Percentiles rank a stretch among this genome's conserved stretches.
Conservation (phyloP, 2,113 vertebrate species). For the Dipodomys merriami region DNA sequence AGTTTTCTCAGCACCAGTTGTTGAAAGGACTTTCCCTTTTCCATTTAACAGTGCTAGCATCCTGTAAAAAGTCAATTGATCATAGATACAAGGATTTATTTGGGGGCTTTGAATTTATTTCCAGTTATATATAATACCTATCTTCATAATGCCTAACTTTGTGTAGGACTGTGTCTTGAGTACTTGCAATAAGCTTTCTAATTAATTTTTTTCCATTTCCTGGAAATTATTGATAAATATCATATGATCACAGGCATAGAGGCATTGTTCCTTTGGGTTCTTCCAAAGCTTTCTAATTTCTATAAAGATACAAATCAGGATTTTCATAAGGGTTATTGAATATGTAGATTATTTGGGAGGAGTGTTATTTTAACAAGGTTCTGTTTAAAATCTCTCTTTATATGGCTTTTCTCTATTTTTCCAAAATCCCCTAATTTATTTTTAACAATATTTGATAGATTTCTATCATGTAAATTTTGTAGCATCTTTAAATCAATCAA, state of each 20-base stretch:
- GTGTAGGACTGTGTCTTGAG: neutral
- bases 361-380: neutral
- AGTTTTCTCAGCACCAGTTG: neutral
- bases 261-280: too few species aligned
- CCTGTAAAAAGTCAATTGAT: neutral
- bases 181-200: too few species aligned
- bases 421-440: neutral
- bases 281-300: neutral
- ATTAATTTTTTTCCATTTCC: too few species aligned
- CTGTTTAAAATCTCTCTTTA: too few species aligned
- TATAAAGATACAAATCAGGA: neutral
- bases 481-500: too few species aligned
- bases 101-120: neutral
- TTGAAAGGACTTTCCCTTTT: neutral
- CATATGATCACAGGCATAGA: too few species aligned
- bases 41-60: neutral
- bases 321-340: neutral
- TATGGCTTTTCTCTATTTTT: neutral
- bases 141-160: neutral
- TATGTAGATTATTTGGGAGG: neutral
- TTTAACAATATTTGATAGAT: neutral
- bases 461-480: neutral
- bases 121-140: neutral
- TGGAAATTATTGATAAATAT: too few species aligned
- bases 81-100: neutral